phyloP scores from a whole-genome alignment of 1,140 invertebrate genomes.

The Macrobrachium nipponense region DNA sequence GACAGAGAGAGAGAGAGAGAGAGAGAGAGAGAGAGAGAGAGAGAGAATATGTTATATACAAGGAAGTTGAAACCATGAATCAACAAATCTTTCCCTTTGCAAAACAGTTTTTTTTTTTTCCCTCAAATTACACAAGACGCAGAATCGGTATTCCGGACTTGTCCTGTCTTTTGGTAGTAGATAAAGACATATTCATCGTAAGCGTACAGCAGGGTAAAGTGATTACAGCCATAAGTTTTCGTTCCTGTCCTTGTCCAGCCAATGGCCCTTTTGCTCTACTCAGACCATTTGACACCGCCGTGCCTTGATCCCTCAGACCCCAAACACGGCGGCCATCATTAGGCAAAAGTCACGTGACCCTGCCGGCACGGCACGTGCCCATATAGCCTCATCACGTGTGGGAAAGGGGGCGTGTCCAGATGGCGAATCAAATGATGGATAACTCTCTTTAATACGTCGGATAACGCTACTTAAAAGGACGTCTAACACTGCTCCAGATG shows the following conservation, averaged over 20 bases:
- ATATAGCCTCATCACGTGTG: conserved; percentile 11
- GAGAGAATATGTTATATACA: neutral
- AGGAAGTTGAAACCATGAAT: neutral
- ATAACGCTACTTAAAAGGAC: too few relatives aligned
- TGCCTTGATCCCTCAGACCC: conserved; percentile 22
- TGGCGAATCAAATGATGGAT: conserved; percentile 18
- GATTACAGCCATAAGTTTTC: neutral
- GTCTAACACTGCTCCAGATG: too few relatives aligned
- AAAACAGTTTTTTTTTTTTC: too few relatives aligned
- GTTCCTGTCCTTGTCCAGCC: conserved; percentile 17
- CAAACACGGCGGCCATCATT: conserved; percentile 50
- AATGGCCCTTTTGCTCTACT: conserved; percentile 26
- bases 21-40: conserved; percentile 32
- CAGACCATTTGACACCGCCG: neutral
- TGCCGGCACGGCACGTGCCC: conserved; percentile 31
- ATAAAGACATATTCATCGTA: neutral
- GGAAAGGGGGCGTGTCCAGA: conserved; percentile 39
- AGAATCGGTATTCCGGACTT: too few relatives aligned
- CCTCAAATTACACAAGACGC: too few relatives aligned
- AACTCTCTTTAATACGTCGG: conserved; percentile 2
- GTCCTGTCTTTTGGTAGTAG: neutral
- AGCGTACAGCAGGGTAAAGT: neutral
- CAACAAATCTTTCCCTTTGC: too few relatives aligned
- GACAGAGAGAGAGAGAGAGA: conserved; percentile 1
- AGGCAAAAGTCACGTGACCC: conserved; percentile 39